Evolutionary conservation across 2,888 invertebrate genomes (phyloP).

Genomic region (Stenurella melanura): DNA sequence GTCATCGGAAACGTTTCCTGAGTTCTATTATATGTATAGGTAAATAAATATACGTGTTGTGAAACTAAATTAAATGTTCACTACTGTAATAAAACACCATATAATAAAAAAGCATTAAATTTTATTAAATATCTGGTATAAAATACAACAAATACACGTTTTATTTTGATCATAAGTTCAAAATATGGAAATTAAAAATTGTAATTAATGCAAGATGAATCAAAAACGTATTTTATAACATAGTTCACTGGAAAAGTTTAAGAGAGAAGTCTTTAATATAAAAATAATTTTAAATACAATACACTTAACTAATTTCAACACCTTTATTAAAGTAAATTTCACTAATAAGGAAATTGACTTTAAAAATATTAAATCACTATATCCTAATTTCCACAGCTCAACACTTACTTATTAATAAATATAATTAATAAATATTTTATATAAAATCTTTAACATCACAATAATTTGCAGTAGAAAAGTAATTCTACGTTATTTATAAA

Average conservation of each 20-base stretch:
- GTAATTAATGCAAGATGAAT: background rate
- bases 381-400: conserved; percentile 23
- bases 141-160: conserved; percentile 13
- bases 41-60: too few species aligned
- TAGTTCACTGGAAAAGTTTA: background rate
- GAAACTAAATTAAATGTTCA: too few species aligned
- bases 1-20: too few species aligned
- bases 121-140: conserved; percentile 28
- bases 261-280: background rate
- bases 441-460: conserved; percentile 7
- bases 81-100: background rate
- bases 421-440: conserved; percentile 8
- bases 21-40: too few species aligned
- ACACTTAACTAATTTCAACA: background rate
- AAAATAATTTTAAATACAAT: background rate
- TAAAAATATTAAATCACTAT: background rate
- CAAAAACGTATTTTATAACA: background rate
- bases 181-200: background rate
- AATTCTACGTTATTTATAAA: background rate
- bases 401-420: conserved; percentile 23
- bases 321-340: background rate
- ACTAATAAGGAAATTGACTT: background rate
- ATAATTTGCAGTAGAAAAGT: background rate
- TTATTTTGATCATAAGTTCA: background rate
- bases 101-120: conserved; percentile 21